Conservation (phyloP, 2,888 invertebrate genomes). For the Acleris holmiana region DNA sequence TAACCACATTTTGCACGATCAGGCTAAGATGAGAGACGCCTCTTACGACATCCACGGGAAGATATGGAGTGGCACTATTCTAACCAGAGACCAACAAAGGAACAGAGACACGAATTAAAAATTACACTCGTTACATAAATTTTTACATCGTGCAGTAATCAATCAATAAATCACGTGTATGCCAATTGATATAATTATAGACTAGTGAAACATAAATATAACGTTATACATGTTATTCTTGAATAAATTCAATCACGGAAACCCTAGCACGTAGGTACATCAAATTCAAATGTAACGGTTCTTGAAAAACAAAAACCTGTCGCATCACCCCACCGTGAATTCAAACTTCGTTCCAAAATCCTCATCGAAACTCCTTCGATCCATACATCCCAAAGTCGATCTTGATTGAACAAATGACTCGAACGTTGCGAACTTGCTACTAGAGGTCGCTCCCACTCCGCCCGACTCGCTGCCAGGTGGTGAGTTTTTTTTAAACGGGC, state of each 20-base stretch:
- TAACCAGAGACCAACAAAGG: too few species aligned
- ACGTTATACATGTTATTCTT: too few species aligned
- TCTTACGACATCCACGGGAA: too few species aligned
- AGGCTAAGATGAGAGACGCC: too few species aligned
- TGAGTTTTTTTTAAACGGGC: slow-evolving; percentile 38
- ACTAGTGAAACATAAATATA: too few species aligned
- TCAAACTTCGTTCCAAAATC: neutral
- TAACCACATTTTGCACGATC: too few species aligned
- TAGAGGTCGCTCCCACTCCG: slow-evolving; percentile 15
- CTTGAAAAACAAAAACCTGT: neutral
- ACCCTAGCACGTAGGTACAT: neutral
- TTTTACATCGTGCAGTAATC: neutral
- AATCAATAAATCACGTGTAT: neutral
- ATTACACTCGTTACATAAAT: too few species aligned
- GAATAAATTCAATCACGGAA: neutral
- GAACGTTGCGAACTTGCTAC: neutral
- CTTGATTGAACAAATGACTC: neutral
- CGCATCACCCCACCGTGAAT: neutral
- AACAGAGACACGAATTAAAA: too few species aligned
- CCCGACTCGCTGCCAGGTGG: slow-evolving; percentile 38
- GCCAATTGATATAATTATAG: neutral
- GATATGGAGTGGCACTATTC: too few species aligned
- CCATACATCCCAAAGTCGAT: neutral
- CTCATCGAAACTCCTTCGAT: neutral
- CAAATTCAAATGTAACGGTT: neutral